Evolutionary conservation across 2,888 invertebrate genomes (phyloP), one percentile per base, ranked within the genome.

Genomic region (Dryobota labecula): DNA sequence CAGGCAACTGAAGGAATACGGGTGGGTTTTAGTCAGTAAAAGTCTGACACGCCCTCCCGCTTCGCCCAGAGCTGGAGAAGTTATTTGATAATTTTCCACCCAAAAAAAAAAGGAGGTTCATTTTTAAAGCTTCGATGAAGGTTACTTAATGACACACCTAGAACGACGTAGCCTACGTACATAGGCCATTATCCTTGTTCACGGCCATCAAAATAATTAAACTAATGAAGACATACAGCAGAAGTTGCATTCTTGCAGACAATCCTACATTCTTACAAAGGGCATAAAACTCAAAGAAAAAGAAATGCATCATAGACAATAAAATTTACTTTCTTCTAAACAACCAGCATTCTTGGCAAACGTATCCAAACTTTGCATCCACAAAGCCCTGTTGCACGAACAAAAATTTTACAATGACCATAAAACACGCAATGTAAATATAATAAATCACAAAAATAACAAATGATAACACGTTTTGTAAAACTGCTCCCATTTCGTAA

Each of bases 401-500:
- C 47, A 61, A 47, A 38, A 54, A 49, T 33, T 57, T 65, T 70
- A 75, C 68, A 81, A 86, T 73, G 74, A 70, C 71, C 68, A 54
- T 82, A 83, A 78, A 83, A 67, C 86, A 84, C 83, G 83, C 78
- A 75, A 78, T 49, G 79, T 86, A 82, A 83, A 86, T 86, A 84
- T 82, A 84, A 85, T 85, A 86, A 85, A 85, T 85, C 79, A 84
- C 57, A 80, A 75, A 78, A 67, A 86, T 80, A 79, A 84, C 73
- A 84, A 81, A 78, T 77, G 84, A 86, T 86, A 81, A 83, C 79
- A 74, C 68, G 77, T 74, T 78, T 76, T 76, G 73, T 81, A 78
- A 79, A 79, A 86, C 75, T 84, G 85, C 75, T 78, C 86, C 83
- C 82, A 85, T 85, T 85, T 86, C 79, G 76, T 80, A 86, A 86